Evolutionary conservation across 2,797 vertebrate genomes (phyloP).

Genomic region (Sebastes oblongus): DNA sequence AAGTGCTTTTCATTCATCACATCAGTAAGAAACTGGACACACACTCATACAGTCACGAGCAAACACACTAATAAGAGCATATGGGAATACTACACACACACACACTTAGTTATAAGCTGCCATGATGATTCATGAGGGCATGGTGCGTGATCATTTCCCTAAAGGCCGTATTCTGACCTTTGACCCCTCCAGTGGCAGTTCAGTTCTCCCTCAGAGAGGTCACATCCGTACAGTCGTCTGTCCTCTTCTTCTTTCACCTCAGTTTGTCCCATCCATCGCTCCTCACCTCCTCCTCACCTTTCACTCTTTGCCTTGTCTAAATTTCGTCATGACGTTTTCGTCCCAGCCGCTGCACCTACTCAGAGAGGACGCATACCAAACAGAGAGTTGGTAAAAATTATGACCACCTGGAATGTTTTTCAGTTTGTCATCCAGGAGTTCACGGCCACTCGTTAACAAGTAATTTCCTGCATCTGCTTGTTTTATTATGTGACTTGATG

Average conservation of each 20-base stretch:
- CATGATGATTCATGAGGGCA: slow-evolving; percentile 57
- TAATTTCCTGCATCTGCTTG: slow-evolving; percentile 28
- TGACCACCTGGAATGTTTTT: neutral
- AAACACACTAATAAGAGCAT: slow-evolving; percentile 33
- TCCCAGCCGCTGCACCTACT: neutral
- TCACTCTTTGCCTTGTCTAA: slow-evolving; percentile 17
- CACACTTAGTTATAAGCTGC: slow-evolving; percentile 35
- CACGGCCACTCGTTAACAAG: neutral
- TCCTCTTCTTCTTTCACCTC: slow-evolving; percentile 28
- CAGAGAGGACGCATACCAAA: neutral
- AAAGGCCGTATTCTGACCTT: slow-evolving; percentile 29
- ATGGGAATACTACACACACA: slow-evolving; percentile 29
- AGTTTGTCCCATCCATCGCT: slow-evolving; percentile 22
- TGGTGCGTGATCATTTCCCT: slow-evolving; percentile 34
- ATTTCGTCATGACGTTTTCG: neutral
- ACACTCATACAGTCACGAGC: slow-evolving; percentile 25
- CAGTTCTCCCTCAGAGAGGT: slow-evolving; percentile 31
- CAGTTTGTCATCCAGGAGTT: neutral
- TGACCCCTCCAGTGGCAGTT: slow-evolving; percentile 49
- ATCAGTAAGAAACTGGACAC: slow-evolving; percentile 35
- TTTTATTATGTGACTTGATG: slow-evolving; percentile 17
- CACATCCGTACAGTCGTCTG: slow-evolving; percentile 28
- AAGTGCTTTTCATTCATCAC: slow-evolving; percentile 51
- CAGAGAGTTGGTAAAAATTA: neutral
- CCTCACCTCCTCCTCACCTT: slow-evolving; percentile 43